phyloP scores from a whole-genome alignment of 2,888 invertebrate species.

The Lottia scabra region DNA sequence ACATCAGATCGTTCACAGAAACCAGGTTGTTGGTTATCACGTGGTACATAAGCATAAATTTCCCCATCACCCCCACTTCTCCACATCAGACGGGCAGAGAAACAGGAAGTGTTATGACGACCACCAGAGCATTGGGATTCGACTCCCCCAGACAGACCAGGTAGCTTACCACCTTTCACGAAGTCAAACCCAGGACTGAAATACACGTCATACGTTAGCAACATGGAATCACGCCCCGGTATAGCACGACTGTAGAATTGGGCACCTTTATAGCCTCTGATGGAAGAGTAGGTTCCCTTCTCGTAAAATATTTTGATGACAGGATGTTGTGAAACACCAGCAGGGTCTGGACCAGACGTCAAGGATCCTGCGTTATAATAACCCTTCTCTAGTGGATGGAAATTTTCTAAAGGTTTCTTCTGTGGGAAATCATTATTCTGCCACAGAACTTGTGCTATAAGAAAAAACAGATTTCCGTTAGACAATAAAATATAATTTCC shows the following conservation, averaged over 20 bases:
- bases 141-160: slow-evolving; percentile 41
- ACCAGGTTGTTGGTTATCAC: slow-evolving; percentile 15
- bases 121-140: slow-evolving; percentile 42
- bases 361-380: background rate
- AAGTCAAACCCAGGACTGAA: slow-evolving; percentile 16
- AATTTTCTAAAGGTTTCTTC: background rate
- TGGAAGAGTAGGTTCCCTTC: background rate
- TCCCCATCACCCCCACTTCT: slow-evolving; percentile 40
- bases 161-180: slow-evolving; percentile 41
- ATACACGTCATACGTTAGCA: slow-evolving; percentile 23
- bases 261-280: slow-evolving; percentile 29
- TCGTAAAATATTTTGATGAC: slow-evolving; percentile 11
- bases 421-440: background rate
- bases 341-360: background rate
- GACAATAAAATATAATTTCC: no score
- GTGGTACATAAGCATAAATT: slow-evolving; percentile 45
- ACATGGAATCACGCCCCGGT: slow-evolving; percentile 10
- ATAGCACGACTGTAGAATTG: slow-evolving; percentile 38
- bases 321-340: background rate
- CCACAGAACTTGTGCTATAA: no score
- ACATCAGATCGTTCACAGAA: slow-evolving; percentile 22
- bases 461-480: no score
- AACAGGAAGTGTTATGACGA: slow-evolving; percentile 36
- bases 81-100: slow-evolving; percentile 50
- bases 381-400: background rate